A percentile compares a stretch with the other conserved stretches of the same genome.
Evolutionary conservation across 2,888 invertebrate genomes (phyloP).

Genomic region (Julus scanicus): DNA sequence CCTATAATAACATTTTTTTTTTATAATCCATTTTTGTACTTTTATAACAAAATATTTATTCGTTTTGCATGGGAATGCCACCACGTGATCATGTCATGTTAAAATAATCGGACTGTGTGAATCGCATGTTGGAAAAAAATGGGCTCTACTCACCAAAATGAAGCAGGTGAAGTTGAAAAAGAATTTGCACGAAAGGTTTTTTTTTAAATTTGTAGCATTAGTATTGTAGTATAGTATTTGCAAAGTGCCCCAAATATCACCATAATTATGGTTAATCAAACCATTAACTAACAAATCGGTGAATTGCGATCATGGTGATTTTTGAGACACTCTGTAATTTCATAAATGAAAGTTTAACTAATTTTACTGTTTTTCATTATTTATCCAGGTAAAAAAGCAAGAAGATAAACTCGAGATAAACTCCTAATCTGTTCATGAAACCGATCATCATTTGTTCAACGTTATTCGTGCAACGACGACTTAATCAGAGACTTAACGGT

Average conservation of each 20-base stretch:
- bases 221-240: background rate
- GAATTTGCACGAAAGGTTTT: background rate
- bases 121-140: conserved; percentile 13
- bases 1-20: background rate
- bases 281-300: background rate
- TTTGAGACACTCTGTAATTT: background rate
- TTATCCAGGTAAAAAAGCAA: background rate
- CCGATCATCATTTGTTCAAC: background rate
- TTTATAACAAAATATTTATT: background rate
- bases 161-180: conserved; percentile 14
- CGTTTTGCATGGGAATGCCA: conserved; percentile 36
- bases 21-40: background rate
- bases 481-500: background rate
- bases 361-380: background rate
- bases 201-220: background rate
- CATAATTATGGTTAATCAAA: no score
- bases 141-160: conserved; percentile 7
- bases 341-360: background rate
- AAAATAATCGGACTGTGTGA: conserved; percentile 16
- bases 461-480: conserved; percentile 18
- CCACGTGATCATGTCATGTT: conserved; percentile 15
- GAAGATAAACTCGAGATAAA: background rate
- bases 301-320: background rate
- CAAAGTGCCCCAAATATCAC: background rate
- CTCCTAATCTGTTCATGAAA: background rate